A percentile compares a stretch with the other conserved stretches of the same genome.
Evolutionary conservation across 2,888 invertebrate genomes (phyloP).

Genomic region (Allolobophora icterica): DNA sequence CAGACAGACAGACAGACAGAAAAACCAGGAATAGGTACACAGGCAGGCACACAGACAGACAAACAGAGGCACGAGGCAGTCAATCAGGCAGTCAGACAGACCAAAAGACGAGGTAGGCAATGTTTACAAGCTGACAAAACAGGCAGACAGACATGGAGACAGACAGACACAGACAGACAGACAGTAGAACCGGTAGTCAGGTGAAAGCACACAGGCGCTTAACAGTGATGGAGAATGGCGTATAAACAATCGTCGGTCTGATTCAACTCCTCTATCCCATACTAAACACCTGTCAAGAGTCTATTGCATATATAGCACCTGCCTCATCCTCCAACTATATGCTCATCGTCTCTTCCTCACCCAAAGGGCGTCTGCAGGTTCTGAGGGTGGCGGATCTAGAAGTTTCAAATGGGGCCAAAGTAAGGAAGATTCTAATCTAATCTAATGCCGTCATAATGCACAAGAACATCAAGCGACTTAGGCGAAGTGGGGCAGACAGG

Average conservation of each 20-base stretch:
- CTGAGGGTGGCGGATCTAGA: background rate
- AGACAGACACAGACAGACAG: conserved; percentile 17
- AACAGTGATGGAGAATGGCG: background rate
- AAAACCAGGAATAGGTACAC: too few species aligned
- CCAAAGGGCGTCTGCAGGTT: background rate
- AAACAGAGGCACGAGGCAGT: background rate
- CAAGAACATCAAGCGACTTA: too few species aligned
- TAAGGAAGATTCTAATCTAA: too few species aligned
- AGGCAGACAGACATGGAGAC: background rate
- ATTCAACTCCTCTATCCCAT: background rate
- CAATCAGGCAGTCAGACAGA: background rate
- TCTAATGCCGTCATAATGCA: too few species aligned
- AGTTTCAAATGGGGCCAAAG: background rate
- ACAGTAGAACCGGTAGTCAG: background rate
- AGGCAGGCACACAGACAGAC: background rate
- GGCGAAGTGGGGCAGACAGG: too few species aligned
- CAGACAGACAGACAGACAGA: background rate
- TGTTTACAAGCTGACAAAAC: conserved; percentile 6
- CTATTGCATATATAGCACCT: background rate
- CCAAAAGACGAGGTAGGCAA: background rate
- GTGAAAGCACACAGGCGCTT: background rate
- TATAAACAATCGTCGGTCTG: background rate
- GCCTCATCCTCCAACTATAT: background rate
- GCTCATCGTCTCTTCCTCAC: background rate
- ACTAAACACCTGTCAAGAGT: background rate